Evolutionary conservation across 2,888 invertebrate genomes (phyloP).

Genomic region (Acanthosepion esculentum): DNA sequence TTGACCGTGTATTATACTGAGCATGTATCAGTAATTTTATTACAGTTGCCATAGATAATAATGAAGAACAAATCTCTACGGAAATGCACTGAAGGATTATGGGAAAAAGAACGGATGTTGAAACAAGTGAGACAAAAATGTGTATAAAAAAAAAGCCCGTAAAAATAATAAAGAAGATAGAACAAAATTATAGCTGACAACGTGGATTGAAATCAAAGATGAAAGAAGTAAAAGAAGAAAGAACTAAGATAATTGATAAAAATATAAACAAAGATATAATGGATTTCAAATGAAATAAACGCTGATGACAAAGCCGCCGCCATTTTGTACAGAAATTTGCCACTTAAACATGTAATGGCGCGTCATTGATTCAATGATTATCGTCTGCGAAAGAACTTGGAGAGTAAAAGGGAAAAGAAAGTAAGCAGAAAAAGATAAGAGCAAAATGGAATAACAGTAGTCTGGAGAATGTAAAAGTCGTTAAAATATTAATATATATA

Average conservation of each 20-base stretch:
- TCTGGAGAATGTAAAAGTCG: neutral
- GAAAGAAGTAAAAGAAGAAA: neutral
- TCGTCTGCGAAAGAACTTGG: neutral
- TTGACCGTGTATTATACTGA: too few species aligned
- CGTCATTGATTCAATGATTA: neutral
- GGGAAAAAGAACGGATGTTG: neutral
- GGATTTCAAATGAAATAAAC: neutral
- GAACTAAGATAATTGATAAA: neutral
- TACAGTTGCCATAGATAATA: neutral
- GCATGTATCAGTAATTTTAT: too few species aligned
- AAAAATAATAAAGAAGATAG: neutral
- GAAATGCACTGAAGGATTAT: neutral
- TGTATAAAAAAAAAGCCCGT: neutral
- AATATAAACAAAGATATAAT: slow-evolving; percentile 18
- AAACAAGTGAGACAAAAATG: neutral
- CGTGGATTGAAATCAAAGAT: neutral
- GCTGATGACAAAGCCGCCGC: neutral
- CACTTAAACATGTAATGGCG: slow-evolving; percentile 4
- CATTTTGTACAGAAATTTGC: slow-evolving; percentile 4
- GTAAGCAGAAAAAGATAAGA: neutral
- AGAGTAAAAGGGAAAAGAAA: neutral
- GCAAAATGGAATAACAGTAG: neutral
- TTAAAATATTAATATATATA: neutral
- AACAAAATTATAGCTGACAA: neutral
- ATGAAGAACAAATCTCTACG: neutral